phyloP scores from a whole-genome alignment of 2,888 invertebrate genomes.

The Stenurella melanura region DNA sequence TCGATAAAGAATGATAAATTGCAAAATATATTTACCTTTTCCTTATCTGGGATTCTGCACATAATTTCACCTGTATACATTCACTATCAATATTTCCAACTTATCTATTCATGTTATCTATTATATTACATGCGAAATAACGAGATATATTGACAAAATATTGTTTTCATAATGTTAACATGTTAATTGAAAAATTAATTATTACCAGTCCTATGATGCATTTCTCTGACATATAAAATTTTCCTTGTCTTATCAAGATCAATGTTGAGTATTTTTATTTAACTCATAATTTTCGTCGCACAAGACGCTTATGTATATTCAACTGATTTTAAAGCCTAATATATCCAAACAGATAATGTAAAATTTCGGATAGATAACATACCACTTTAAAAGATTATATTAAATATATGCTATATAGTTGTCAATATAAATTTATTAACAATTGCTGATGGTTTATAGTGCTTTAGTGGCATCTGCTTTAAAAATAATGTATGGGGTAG shows the following conservation, averaged over 20 bases:
- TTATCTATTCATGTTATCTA: background rate
- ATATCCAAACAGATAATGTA: background rate
- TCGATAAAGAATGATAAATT: background rate
- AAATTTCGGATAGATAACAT: background rate
- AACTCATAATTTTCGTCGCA: background rate
- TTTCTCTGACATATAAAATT: background rate
- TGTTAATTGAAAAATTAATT: background rate
- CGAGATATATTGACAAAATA: background rate
- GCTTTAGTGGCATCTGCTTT: too few species aligned
- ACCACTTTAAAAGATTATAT: background rate
- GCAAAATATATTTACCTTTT: background rate
- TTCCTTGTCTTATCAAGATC: background rate
- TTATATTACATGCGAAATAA: constrained; percentile 3
- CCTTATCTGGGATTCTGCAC: constrained; percentile 2
- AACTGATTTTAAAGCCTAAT: background rate
- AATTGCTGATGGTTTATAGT: too few species aligned
- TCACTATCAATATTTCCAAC: constrained; percentile 1
- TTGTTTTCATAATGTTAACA: background rate
- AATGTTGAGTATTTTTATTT: background rate
- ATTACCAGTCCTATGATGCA: background rate
- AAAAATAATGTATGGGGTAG: too few species aligned
- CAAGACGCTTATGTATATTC: background rate
- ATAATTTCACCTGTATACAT: constrained; percentile 2
- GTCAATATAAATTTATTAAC: too few species aligned
- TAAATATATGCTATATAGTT: too few species aligned